Evolutionary conservation across 2,888 invertebrate genomes (phyloP), one percentile per base, ranked within the genome.

Genomic region (Noctua fimbriata): DNA sequence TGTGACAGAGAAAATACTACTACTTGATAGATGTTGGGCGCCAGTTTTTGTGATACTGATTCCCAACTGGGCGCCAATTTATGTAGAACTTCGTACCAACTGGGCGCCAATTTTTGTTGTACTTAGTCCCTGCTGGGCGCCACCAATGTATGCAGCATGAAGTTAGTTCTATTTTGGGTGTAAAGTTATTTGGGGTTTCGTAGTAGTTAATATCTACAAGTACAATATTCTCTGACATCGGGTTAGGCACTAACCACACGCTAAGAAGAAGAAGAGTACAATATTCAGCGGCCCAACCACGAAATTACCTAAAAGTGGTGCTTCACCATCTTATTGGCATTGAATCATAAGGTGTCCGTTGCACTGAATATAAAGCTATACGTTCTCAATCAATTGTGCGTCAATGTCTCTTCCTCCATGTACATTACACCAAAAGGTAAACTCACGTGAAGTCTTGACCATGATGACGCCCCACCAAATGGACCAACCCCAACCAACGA

Each of bases 401-500:
- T n/a, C 16, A 2, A 28, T 28, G 60, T 28, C 14, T 16, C 16
- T 60, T 28, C 7, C 28, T 28, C 1, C 16, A 28, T 18, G 9
- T 63, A 2, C 16, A 18, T 9, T 32, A 9, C 28, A 4, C 32
- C 10, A 65, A 65, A 65, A 65, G 21, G 10, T 16, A 65, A 58
- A 97, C 98, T 98, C 95, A 99, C 99, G 98, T 83, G 99, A 98
- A 91, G 99, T 97, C 92, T 98, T 98, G 84, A 99, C 96, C 98
- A 99, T 98, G 91, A 99, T 98, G 87, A 99, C 98, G 5, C 99
- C 99, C 99, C 99, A 99, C 98, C 99, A 99, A 86, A 99, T 98
- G 82, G 99, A 99, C 99, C 99, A 99, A 89, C 99, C 99, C 99
- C 99, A 99, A 32, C 99, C 99, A 65, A 99, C 99, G 75, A 99